Evolutionary conservation across 2,888 invertebrate species (phyloP), one percentile per base, ranked within the genome.

Genomic region (Acanthosoma haemorrhoidale): DNA sequence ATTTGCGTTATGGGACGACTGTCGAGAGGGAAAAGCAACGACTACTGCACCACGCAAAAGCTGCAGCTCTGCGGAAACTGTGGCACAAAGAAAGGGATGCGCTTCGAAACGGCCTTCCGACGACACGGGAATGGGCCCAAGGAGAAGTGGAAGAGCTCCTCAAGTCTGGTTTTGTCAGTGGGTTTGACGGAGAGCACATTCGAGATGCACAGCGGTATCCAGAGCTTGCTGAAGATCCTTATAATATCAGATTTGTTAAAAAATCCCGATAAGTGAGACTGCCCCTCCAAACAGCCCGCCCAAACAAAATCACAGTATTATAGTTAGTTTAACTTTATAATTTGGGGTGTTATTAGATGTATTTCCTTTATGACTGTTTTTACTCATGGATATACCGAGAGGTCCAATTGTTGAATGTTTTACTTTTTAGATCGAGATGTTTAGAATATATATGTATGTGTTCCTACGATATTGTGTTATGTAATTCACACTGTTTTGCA

Each of bases 201-300:
- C 94, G 95, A 81, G 93, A 94, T 79, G 90, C 94, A 34, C 88
- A 89, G 76, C 83, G 88, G 72, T 96, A 94, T 82, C 95, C 96
- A 0, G 94, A 96, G 80, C 84, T 96, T 67, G 93, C 96, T 68
- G 96, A 96, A 82, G 96, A 96, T 83, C 96, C 95, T 6, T 94
- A 92, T 83, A 96, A 96, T 82, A 88, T 97, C 73, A 87, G 91
- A 78, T 94, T 95, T 79, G 86, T 90, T 43, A 93, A 92, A 82
- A 91, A 90, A 63, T 72, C 71, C 61, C 75, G 75, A 75, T 75
- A 51, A 75, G 75, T 75, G 69, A 68, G 57, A 61, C 32, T 34
- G 36, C 29, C 34, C 61, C 21, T 51, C 58, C 51, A 36, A 25
- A 59, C 43, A 25, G 31, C 39, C 58, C 39, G 32, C 43, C 58